Evolutionary conservation across 2,888 invertebrate genomes (phyloP), one percentile per base, ranked within the genome.

Genomic region (Ochlodes sylvanus): DNA sequence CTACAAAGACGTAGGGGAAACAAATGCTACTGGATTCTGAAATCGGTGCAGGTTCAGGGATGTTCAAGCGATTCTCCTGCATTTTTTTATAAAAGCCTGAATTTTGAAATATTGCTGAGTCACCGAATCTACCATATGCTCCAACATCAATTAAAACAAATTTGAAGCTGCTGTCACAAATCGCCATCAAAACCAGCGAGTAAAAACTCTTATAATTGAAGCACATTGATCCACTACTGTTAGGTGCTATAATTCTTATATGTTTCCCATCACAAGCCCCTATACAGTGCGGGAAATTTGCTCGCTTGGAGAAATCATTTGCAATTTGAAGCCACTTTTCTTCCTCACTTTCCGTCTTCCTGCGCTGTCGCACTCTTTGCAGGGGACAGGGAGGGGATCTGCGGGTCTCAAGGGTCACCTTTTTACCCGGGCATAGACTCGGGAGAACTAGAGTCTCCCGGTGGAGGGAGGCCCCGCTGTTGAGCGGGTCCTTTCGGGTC

Each of bases 21-120:
- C 38, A 10, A 67, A 63, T 67, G 61, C 63, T 42, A 61, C 66
- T 69, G 70, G 47, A 55, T 69, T 65, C 52, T 69, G 60, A 68
- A 68, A 70, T 68, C 21, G 70, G 72, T 56, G 58, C 55, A 27
- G 72, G 72, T 21, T 71, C 70, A 42, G 69, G 71, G 34, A 73
- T 72, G 32, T 72, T 54, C 58, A 72, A 68, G 38, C 54, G 69
- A 32, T 69, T 70, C 62, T 71, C 56, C 27, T 71, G 71, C 56
- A 66, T 60, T 70, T 71, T 71, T 69, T 76, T 58, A 72, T 75
- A 75, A 52, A 77, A 74, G 44, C 7, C 69, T 44, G 73, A 69
- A 56, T 77, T 75, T 44, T 74, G 69, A 70, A 75, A 77, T 72
- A 78, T 72, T 72, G 75, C 52, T 54, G 73, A 75, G 69, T 76